phyloP scores from a whole-genome alignment of 1,140 invertebrate species.

The Onthophagus taurus region DNA sequence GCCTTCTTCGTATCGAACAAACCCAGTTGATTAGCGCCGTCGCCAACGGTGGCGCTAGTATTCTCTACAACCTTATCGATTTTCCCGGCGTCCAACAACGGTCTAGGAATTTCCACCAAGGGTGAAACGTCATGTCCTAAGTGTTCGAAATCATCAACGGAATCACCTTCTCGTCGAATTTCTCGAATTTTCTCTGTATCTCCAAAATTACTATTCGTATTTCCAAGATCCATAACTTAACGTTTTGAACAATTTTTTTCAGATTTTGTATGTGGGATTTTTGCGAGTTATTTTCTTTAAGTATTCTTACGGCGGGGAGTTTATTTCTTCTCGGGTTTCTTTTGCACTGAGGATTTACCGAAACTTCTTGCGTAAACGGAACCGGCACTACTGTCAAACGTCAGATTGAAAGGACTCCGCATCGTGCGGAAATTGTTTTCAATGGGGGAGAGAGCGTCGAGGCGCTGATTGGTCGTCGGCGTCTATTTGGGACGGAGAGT shows the following conservation, averaged over 20 bases:
- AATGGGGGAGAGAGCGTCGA: constrained; percentile 10
- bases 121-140: constrained; percentile 43
- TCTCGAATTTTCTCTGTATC: background rate
- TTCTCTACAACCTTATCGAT: constrained; percentile 29
- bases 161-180: constrained; percentile 57
- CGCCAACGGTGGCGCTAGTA: constrained; percentile 18
- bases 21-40: constrained; percentile 18
- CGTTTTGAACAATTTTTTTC: too few species aligned
- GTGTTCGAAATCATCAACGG: constrained; percentile 62
- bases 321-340: constrained; percentile 1
- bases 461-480: constrained; percentile 9
- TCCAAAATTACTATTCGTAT: too few species aligned
- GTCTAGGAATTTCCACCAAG: constrained; percentile 18
- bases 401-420: constrained; percentile 12
- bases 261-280: too few species aligned
- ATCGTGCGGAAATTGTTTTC: constrained; percentile 14
- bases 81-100: constrained; percentile 12
- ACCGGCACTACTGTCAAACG: constrained; percentile 18
- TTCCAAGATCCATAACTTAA: too few species aligned
- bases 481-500: too few species aligned
- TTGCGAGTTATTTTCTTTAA: too few species aligned
- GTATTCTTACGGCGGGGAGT: too few species aligned
- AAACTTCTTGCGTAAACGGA: constrained; percentile 4
- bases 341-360: constrained; percentile 13
- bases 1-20: constrained; percentile 11